Percentiles rank a stretch among this genome's conserved stretches.
Conservation (phyloP, 2,797 vertebrate species). For the Mico argentatus region DNA sequence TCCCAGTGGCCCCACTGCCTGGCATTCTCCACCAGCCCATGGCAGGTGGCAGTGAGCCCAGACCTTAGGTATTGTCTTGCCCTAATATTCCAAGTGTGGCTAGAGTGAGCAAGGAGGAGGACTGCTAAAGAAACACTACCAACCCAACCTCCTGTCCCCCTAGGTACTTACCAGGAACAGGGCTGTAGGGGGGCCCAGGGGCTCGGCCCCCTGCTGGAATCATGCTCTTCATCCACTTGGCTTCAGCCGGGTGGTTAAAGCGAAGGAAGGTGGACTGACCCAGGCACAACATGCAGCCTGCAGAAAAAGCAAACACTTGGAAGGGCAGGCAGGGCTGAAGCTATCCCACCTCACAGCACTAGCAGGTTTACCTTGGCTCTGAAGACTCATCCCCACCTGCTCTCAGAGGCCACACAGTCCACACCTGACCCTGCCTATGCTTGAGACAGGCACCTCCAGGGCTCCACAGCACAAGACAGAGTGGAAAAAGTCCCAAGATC, state of each 20-base stretch:
- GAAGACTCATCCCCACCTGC: neutral
- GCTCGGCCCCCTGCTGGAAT: constrained; percentile 86
- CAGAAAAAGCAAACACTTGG: constrained; percentile 23
- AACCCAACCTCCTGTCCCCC: neutral
- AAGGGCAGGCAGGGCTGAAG: neutral
- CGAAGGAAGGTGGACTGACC: constrained; percentile 95
- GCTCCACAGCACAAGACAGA: neutral
- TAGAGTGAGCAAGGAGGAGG: neutral
- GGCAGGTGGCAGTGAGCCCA: constrained; percentile 49
- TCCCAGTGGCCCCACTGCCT: constrained; percentile 33
- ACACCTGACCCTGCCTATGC: neutral
- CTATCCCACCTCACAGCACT: neutral
- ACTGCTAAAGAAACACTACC: neutral
- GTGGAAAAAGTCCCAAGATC: neutral
- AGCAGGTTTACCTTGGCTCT: neutral
- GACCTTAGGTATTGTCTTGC: neutral
- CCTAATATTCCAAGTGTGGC: neutral
- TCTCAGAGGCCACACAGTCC: neutral
- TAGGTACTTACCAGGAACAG: constrained; percentile 87
- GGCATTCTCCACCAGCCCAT: constrained; percentile 17
- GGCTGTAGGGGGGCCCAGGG: constrained; percentile 79
- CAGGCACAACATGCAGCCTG: constrained; percentile 98
- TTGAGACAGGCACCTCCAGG: neutral
- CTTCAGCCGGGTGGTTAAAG: constrained; percentile 98
- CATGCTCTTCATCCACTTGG: constrained; percentile 98